Evolutionary conservation across 2,888 invertebrate species (phyloP).

Genomic region (Villa cingulata): DNA sequence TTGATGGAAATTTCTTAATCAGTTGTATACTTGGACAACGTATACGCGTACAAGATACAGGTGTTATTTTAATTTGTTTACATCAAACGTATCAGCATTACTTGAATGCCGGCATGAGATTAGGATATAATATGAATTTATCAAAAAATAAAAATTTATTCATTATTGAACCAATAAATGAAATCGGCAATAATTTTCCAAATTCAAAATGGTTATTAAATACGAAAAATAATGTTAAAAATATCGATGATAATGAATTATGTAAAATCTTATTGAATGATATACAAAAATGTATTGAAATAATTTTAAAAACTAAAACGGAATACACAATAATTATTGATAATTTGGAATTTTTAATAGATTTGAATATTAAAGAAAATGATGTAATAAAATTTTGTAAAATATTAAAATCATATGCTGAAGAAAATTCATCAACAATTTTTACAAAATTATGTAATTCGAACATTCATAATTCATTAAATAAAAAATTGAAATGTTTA

Average conservation of each 20-base stretch:
- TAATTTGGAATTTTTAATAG: slow-evolving; percentile 57
- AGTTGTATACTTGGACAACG: slow-evolving; percentile 52
- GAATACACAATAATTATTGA: slow-evolving; percentile 51
- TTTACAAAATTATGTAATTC: slow-evolving; percentile 46
- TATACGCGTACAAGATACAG: slow-evolving; percentile 42
- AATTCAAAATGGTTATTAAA: slow-evolving; percentile 25
- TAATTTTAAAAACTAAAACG: slow-evolving; percentile 30
- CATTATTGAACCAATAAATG: slow-evolving; percentile 42
- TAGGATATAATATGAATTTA: slow-evolving; percentile 54
- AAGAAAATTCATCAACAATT: slow-evolving; percentile 36
- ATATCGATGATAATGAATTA: slow-evolving; percentile 28
- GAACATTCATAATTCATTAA: slow-evolving; percentile 44
- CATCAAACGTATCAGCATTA: slow-evolving; percentile 62
- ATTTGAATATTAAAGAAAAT: slow-evolving; percentile 43
- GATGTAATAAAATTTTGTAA: slow-evolving; percentile 41
- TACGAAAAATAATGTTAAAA: slow-evolving; percentile 15
- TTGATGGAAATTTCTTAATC: slow-evolving; percentile 59
- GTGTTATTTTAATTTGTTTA: slow-evolving; percentile 48
- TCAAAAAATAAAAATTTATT: slow-evolving; percentile 38
- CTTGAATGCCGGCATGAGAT: slow-evolving; percentile 56
- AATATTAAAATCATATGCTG: slow-evolving; percentile 16
- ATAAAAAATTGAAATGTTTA: slow-evolving; percentile 47
- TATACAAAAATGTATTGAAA: slow-evolving; percentile 34
- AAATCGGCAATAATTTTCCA: slow-evolving; percentile 34
- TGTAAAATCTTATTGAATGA: slow-evolving; percentile 35